Conservation (phyloP, 1,140 invertebrate species). For the Tetranychus cinnabarinus region DNA sequence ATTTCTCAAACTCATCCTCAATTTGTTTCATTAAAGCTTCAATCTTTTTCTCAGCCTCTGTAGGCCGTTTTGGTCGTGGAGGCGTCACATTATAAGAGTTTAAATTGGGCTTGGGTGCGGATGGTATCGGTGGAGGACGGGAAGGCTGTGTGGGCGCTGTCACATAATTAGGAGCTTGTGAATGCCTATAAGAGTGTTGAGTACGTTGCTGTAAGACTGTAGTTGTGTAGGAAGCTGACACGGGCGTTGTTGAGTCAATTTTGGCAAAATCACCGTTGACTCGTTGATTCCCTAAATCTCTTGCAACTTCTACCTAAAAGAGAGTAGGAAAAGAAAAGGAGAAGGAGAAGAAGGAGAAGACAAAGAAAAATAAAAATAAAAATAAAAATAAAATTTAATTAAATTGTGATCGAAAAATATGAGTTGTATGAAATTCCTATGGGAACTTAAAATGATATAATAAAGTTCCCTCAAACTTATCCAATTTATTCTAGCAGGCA, state of each 20-base stretch:
- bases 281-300: background rate
- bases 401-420: too few species aligned
- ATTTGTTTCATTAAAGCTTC: slow-evolving; percentile 66
- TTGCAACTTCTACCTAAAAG: too few species aligned
- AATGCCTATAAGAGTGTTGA: background rate
- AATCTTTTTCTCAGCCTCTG: slow-evolving; percentile 58
- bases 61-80: slow-evolving; percentile 33
- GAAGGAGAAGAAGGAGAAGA: too few species aligned
- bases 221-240: background rate
- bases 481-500: background rate
- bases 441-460: background rate
- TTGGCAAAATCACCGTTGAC: background rate
- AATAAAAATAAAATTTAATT: too few species aligned
- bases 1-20: slow-evolving; percentile 81
- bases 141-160: background rate
- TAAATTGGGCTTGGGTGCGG: background rate
- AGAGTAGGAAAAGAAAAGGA: too few species aligned
- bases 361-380: too few species aligned
- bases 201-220: background rate
- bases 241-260: background rate
- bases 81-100: slow-evolving; percentile 32
- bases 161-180: background rate
- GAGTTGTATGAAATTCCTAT: background rate
- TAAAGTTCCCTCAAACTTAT: background rate
- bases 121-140: background rate